These are phyloP conservation scores for Cichlasoma orientale DNA, from an alignment of 2,797 vertebrate genomes.

Conservation along the genomic window DNA sequence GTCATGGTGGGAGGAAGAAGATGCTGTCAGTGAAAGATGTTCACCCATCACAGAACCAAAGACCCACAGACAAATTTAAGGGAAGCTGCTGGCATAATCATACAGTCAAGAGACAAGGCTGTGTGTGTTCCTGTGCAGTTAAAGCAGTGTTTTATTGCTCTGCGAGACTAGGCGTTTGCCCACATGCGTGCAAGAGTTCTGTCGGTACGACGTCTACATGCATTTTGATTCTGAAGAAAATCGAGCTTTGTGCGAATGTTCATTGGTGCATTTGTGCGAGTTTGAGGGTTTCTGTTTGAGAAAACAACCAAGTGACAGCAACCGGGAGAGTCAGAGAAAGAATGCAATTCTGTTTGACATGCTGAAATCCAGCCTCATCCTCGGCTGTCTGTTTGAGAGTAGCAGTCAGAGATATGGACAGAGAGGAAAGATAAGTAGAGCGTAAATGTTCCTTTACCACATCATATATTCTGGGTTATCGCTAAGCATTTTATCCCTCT, in stretches of 20 bases:
- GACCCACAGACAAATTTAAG: slow-evolving; percentile 44
- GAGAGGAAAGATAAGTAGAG: slow-evolving; percentile 60
- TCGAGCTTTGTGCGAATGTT: slow-evolving; percentile 8
- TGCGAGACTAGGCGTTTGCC: slow-evolving; percentile 10
- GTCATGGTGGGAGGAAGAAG: slow-evolving; percentile 19
- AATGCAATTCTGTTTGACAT: slow-evolving; percentile 43
- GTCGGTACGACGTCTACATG: slow-evolving; percentile 8
- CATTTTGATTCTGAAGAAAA: slow-evolving; percentile 21
- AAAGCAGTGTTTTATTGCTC: slow-evolving; percentile 9
- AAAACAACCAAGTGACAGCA: slow-evolving; percentile 39
- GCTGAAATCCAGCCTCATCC: slow-evolving; percentile 48
- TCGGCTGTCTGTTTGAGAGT: slow-evolving; percentile 46
- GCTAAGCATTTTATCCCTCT: slow-evolving; percentile 26
- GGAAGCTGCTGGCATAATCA: slow-evolving; percentile 29
- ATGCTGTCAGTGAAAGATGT: slow-evolving; percentile 34
- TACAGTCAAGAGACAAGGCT: slow-evolving; percentile 2
- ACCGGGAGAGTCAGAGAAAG: slow-evolving; percentile 21
- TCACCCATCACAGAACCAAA: slow-evolving; percentile 32
- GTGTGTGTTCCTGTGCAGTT: slow-evolving; percentile 8
- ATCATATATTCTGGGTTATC: slow-evolving; percentile 58
- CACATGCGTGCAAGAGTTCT: slow-evolving; percentile 1
- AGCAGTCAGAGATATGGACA: slow-evolving; percentile 54
- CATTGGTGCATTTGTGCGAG: not conserved
- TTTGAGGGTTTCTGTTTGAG: slow-evolving; percentile 22
- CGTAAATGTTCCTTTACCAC: slow-evolving; percentile 62